Conservation (phyloP, 2,797 vertebrate species). For the Acanthis flammea region DNA sequence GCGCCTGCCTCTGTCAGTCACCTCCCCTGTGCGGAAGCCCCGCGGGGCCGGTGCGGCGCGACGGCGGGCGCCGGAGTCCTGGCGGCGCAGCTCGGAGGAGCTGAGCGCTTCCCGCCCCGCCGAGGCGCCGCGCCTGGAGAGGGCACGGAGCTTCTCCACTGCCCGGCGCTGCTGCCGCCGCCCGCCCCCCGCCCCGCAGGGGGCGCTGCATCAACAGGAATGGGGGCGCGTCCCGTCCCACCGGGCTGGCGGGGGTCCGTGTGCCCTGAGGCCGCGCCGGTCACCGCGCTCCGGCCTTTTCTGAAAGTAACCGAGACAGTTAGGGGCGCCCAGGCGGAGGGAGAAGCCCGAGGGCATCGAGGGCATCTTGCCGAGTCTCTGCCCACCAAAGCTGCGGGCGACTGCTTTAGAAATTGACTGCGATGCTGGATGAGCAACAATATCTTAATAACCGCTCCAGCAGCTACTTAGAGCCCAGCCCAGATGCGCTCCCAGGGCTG, state of each 20-base stretch:
- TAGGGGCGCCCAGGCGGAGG: accelerated
- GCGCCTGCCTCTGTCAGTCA: neutral
- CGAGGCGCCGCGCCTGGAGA: neutral
- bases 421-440: neutral
- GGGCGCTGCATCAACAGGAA: slow-evolving; percentile 54
- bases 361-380: too few relatives aligned
- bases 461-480: accelerated
- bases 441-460: neutral
- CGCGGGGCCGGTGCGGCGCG: neutral
- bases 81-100: neutral
- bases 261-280: neutral
- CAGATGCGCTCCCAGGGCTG: accelerated
- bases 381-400: neutral
- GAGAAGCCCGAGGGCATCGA: accelerated
- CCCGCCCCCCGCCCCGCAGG: slow-evolving; percentile 28
- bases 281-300: accelerated
- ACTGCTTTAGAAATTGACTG: neutral
- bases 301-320: accelerated
- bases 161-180: neutral
- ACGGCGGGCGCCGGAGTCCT: neutral
- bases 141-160: accelerated
- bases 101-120: neutral
- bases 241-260: neutral
- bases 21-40: neutral
- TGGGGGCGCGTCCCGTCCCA: neutral